phyloP scores from a whole-genome alignment of 2,797 vertebrate genomes.

The Champsocephalus gunnari region DNA sequence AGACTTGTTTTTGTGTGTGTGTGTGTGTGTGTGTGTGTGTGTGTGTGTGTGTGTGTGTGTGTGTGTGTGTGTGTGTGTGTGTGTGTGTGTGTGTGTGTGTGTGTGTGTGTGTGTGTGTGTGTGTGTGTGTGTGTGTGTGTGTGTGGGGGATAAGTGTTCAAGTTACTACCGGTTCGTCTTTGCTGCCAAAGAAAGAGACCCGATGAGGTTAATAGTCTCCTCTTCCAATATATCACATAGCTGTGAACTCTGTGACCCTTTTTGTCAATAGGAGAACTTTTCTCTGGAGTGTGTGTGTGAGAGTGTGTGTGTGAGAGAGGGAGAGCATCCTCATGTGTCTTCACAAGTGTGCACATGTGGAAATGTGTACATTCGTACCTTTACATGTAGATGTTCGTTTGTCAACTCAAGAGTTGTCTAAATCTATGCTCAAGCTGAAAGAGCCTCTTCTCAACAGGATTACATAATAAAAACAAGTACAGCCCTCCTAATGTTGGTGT shows the following conservation, averaged over 20 bases:
- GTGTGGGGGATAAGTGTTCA: constrained; percentile 84
- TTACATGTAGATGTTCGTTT: constrained; percentile 46
- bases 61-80: constrained; percentile 56
- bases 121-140: constrained; percentile 58
- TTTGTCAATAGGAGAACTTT: constrained; percentile 88
- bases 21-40: constrained; percentile 74
- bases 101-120: constrained; percentile 60
- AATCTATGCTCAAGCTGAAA: constrained; percentile 39
- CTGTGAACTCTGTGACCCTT: constrained; percentile 92
- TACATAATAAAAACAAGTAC: constrained; percentile 46
- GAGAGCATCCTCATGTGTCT: constrained; percentile 58
- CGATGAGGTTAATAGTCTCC: constrained; percentile 92
- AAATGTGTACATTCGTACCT: constrained; percentile 49
- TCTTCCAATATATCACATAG: constrained; percentile 91
- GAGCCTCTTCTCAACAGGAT: constrained; percentile 41
- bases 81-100: constrained; percentile 53
- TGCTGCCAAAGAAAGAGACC: constrained; percentile 88
- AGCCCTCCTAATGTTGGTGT: constrained; percentile 21
- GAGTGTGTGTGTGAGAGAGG: constrained; percentile 44
- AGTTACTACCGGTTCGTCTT: constrained; percentile 88
- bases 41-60: constrained; percentile 66
- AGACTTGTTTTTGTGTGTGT: constrained; percentile 86
- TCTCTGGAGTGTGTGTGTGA: constrained; percentile 81
- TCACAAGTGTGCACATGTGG: constrained; percentile 62
- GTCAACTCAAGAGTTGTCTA: constrained; percentile 32